Conservation (phyloP, 2,888 invertebrate genomes). For the Nebria brevicollis region DNA sequence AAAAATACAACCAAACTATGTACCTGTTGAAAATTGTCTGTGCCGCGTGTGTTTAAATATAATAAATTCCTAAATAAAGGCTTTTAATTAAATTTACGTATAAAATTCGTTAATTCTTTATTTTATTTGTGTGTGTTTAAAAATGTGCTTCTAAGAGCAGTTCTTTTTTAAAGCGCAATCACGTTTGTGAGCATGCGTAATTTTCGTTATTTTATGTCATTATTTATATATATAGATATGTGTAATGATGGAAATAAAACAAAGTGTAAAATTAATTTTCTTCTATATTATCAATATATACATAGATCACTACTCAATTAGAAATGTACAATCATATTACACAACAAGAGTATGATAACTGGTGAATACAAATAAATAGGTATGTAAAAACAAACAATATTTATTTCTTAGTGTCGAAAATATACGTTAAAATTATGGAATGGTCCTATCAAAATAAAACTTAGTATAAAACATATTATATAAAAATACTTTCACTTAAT, state of each 20-base stretch:
- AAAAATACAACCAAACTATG: conserved; percentile 39
- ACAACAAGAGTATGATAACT: conserved; percentile 37
- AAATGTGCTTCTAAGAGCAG: no score
- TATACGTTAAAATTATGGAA: conserved; percentile 42
- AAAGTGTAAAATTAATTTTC: conserved; percentile 40
- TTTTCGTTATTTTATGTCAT: no score
- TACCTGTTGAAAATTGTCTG: conserved; percentile 44
- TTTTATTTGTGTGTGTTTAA: neutral
- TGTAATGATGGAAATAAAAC: neutral
- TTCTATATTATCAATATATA: conserved; percentile 44
- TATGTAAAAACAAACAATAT: conserved; percentile 25
- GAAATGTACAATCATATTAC: conserved; percentile 37
- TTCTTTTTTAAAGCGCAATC: no score
- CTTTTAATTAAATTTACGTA: conserved; percentile 19
- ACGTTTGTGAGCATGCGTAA: no score
- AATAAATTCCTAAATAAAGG: conserved; percentile 39
- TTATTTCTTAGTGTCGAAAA: conserved; percentile 40
- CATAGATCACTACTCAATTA: conserved; percentile 41
- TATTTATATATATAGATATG: no score
- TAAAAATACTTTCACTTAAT: conserved; percentile 41
- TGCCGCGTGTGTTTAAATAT: conserved; percentile 30
- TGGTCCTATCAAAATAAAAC: conserved; percentile 29
- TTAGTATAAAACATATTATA: conserved; percentile 17
- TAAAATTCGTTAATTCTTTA: neutral
- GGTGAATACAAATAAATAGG: conserved; percentile 41